These are phyloP conservation scores for Microvelia longipes DNA, from an alignment of 1,140 invertebrate species.

Conservation along the genomic window DNA sequence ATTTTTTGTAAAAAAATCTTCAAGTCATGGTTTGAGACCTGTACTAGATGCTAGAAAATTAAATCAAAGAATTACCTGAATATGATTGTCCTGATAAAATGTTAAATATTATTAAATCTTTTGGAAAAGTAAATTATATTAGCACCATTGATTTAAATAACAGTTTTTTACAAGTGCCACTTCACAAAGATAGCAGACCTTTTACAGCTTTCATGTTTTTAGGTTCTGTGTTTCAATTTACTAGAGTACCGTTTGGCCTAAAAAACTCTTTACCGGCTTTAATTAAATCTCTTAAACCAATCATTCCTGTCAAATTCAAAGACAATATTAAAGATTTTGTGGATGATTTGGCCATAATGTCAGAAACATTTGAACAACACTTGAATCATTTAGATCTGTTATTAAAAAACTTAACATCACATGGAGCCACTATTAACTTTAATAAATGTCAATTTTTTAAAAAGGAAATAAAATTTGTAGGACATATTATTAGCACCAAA, in stretches of 20 bases:
- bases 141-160: not conserved
- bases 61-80: not conserved
- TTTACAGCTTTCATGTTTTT: not conserved
- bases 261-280: conserved; percentile 1
- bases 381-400: not conserved
- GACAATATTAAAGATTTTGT: not conserved
- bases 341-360: not conserved
- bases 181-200: not conserved
- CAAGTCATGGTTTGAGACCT: not conserved
- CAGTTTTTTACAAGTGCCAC: not conserved
- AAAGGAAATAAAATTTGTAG: not conserved
- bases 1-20: not conserved
- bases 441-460: not conserved
- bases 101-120: not conserved
- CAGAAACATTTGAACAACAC: not conserved
- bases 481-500: not conserved
- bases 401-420: not conserved
- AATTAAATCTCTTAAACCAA: not conserved
- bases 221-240: not conserved
- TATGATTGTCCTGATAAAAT: not conserved
- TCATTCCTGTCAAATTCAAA: not conserved
- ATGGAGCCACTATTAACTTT: not conserved
- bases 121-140: not conserved
- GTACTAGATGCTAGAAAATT: not conserved
- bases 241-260: not conserved